Evolutionary conservation across 2,888 invertebrate species (phyloP).

Genomic region (Teleiodes luculella): DNA sequence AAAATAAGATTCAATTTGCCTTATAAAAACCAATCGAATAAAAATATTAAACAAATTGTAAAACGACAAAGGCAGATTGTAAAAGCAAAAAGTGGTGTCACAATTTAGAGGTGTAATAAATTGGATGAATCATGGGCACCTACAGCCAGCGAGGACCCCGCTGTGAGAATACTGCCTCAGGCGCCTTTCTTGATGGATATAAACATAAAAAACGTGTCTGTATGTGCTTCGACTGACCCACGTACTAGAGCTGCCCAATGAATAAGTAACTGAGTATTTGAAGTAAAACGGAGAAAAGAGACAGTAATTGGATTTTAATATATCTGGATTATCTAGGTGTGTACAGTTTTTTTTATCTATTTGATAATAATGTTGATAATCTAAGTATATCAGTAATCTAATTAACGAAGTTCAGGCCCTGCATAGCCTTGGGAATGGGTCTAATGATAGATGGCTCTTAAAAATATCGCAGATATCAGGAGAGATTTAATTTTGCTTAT

Average conservation of each 20-base stretch:
- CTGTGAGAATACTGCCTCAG: constrained; percentile 54
- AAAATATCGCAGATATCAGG: too few species aligned
- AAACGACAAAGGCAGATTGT: constrained; percentile 23
- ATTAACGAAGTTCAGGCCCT: too few species aligned
- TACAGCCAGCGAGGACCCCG: constrained; percentile 46
- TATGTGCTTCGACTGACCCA: constrained; percentile 50
- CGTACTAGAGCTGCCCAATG: constrained; percentile 27
- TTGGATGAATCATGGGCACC: constrained; percentile 51
- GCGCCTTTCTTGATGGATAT: constrained; percentile 66
- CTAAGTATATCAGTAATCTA: too few species aligned
- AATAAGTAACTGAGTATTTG: neutral
- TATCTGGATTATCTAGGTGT: too few species aligned
- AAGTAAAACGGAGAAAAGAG: too few species aligned
- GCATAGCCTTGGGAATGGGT: too few species aligned
- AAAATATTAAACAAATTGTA: constrained; percentile 27
- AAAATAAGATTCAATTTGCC: constrained; percentile 9
- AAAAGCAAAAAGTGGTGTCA: constrained; percentile 30
- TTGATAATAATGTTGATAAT: too few species aligned
- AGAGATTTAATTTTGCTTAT: too few species aligned
- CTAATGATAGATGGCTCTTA: too few species aligned
- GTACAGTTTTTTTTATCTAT: too few species aligned
- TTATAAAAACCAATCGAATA: constrained; percentile 14
- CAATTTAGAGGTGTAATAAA: constrained; percentile 58
- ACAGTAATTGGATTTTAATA: too few species aligned
- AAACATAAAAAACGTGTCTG: constrained; percentile 48